These are phyloP conservation scores for Trichoplusia ni DNA, from an alignment of 1,140 invertebrate species.

Conservation along the genomic window DNA sequence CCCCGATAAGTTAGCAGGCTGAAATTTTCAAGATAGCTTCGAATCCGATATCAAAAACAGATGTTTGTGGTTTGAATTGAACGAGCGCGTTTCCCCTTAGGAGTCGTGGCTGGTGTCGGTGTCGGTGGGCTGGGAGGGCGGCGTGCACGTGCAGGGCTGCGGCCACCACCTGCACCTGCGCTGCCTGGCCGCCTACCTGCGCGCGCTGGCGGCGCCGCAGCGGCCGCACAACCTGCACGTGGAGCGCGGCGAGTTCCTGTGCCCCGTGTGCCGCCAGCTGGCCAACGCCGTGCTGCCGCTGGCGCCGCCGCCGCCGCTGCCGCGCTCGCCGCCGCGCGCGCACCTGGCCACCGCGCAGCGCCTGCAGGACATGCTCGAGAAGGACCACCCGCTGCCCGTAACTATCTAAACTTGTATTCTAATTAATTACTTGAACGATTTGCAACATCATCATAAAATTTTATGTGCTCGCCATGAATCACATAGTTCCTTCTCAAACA, in stretches of 20 bases:
- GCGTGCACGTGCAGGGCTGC: conserved; percentile 97
- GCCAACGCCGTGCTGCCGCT: conserved; percentile 96
- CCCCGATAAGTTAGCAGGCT: too few relatives aligned
- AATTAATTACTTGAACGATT: too few relatives aligned
- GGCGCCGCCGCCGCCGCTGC: conserved; percentile 89
- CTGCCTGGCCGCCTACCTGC: conserved; percentile 94
- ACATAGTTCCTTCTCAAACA: too few relatives aligned
- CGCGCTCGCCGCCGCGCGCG: conserved; percentile 82
- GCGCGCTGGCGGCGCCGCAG: conserved; percentile 89
- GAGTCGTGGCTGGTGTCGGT: conserved; percentile 92
- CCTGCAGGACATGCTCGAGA: conserved; percentile 30
- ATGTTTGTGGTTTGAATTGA: too few relatives aligned
- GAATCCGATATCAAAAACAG: too few relatives aligned
- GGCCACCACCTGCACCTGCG: conserved; percentile 97
- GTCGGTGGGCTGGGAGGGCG: conserved; percentile 95
- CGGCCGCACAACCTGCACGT: conserved; percentile 87
- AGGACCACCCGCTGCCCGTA: conserved; percentile 26
- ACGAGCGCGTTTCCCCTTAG: too few relatives aligned
- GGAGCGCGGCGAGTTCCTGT: conserved; percentile 95
- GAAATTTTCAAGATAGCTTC: too few relatives aligned
- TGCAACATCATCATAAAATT: too few relatives aligned
- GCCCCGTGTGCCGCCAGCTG: conserved; percentile 95
- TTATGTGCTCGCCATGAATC: too few relatives aligned
- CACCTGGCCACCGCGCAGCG: conserved; percentile 44
- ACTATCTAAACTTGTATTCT: conserved; percentile 5